Conservation (phyloP, 2,113 vertebrate species). For the Corythornis madagascariensis region DNA sequence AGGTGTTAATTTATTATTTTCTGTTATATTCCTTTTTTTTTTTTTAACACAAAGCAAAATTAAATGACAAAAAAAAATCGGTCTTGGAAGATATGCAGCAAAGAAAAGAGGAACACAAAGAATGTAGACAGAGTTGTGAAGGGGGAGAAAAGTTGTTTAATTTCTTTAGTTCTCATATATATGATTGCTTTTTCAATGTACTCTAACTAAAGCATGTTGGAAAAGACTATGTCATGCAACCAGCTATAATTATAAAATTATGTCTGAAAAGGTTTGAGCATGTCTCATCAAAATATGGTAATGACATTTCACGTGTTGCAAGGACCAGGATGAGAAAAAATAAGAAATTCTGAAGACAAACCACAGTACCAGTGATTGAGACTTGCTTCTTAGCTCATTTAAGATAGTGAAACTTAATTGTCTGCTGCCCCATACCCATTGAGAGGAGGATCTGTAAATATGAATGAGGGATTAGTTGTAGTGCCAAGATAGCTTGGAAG, state of each 20-base stretch:
- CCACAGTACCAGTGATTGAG: not conserved
- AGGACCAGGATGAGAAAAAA: not conserved
- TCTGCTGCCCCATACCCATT: not conserved
- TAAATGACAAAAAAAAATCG: not conserved
- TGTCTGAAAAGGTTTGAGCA: not conserved
- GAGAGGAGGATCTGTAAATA: not conserved
- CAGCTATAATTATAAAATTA: not conserved
- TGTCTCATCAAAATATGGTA: not conserved
- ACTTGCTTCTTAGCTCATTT: not conserved
- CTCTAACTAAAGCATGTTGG: not conserved
- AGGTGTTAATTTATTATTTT: not conserved
- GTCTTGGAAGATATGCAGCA: not conserved
- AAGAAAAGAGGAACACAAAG: not conserved
- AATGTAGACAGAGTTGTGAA: not conserved
- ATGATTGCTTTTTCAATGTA: not conserved
- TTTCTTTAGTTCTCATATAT: not conserved
- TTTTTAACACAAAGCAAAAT: not conserved
- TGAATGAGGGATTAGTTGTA: not conserved
- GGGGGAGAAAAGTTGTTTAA: not conserved
- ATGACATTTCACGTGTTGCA: not conserved
- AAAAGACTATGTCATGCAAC: not conserved
- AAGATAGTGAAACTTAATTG: not conserved
- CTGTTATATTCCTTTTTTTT: not conserved
- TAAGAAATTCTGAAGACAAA: not conserved
- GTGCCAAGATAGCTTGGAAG: not conserved